Evolutionary conservation across 2,888 invertebrate species (phyloP).

Genomic region (Phlogophora meticulosa): DNA sequence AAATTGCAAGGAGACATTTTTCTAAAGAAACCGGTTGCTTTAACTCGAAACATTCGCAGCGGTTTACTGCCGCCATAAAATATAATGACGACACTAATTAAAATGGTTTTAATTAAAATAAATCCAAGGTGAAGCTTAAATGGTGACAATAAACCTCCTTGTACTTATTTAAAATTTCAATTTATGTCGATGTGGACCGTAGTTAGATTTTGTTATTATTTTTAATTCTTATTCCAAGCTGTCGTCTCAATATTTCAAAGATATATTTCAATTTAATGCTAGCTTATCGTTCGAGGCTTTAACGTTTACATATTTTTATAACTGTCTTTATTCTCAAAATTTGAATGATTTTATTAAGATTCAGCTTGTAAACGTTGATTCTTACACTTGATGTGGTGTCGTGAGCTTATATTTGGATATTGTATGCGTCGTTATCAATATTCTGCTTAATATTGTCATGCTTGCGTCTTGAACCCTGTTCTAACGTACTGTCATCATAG

Average conservation of each 20-base stretch:
- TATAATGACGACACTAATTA: constrained; percentile 48
- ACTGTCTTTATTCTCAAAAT: constrained; percentile 42
- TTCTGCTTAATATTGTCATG: constrained; percentile 64
- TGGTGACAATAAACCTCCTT: constrained; percentile 61
- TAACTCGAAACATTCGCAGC: constrained; percentile 29
- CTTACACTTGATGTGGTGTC: constrained; percentile 57
- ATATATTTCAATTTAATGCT: constrained; percentile 44
- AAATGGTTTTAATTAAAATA: constrained; percentile 64
- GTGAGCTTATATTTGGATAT: constrained; percentile 61
- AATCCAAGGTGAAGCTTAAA: constrained; percentile 72
- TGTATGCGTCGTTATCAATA: constrained; percentile 60
- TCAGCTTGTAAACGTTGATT: constrained; percentile 54
- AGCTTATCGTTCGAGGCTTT: constrained; percentile 63
- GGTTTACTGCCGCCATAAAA: constrained; percentile 44
- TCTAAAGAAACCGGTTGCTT: constrained; percentile 24
- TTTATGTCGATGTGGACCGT: constrained; percentile 70
- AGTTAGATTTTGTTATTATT: constrained; percentile 72
- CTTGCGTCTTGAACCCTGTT: constrained; percentile 57
- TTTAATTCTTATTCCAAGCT: constrained; percentile 64
- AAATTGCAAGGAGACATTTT: constrained; percentile 42
- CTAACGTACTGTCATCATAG: constrained; percentile 49
- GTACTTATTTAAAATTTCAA: constrained; percentile 55
- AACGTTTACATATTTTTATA: constrained; percentile 63
- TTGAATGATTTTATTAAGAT: constrained; percentile 54
- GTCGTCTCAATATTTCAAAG: constrained; percentile 62